These are phyloP conservation scores for Drosophila willistoni DNA, from an alignment of 1,140 invertebrate genomes.

Conservation along the genomic window DNA sequence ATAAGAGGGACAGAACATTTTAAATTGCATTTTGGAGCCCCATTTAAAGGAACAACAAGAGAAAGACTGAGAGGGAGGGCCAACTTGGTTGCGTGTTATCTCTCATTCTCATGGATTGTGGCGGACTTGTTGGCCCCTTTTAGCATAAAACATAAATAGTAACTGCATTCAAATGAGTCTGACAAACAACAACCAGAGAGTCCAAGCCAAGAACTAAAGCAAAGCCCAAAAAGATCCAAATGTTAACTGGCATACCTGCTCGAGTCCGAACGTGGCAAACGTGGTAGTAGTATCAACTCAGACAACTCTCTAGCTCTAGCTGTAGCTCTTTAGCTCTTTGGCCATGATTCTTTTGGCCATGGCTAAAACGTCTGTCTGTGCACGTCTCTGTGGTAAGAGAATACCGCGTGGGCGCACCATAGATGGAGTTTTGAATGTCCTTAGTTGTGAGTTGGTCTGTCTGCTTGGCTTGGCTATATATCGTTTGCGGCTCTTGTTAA, in stretches of 20 bases:
- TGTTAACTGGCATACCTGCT: conserved; percentile 16
- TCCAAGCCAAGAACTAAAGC: conserved; percentile 35
- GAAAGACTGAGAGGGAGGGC: background rate
- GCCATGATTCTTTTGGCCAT: background rate
- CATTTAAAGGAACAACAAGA: background rate
- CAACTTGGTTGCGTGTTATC: conserved; percentile 55
- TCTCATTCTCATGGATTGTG: conserved; percentile 26
- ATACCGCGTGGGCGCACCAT: conserved; percentile 22
- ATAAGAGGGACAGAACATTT: background rate
- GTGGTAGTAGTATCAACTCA: no score
- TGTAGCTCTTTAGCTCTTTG: background rate
- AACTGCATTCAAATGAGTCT: conserved; percentile 78
- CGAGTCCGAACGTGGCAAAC: background rate
- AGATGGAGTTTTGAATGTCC: conserved; percentile 22
- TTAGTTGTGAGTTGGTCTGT: conserved; percentile 5
- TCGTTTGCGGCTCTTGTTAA: conserved; percentile 37
- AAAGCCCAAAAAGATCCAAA: conserved; percentile 29
- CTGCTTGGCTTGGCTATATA: conserved; percentile 19
- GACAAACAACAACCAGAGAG: conserved; percentile 58
- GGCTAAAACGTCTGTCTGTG: background rate
- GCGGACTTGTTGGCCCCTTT: conserved; percentile 52
- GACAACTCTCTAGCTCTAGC: no score
- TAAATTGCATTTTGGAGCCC: background rate
- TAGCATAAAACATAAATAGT: conserved; percentile 81
- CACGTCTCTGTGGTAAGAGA: background rate